Evolutionary conservation across 2,888 invertebrate species (phyloP), one percentile per base, ranked within the genome.

Genomic region (Ochlodes sylvanus): DNA sequence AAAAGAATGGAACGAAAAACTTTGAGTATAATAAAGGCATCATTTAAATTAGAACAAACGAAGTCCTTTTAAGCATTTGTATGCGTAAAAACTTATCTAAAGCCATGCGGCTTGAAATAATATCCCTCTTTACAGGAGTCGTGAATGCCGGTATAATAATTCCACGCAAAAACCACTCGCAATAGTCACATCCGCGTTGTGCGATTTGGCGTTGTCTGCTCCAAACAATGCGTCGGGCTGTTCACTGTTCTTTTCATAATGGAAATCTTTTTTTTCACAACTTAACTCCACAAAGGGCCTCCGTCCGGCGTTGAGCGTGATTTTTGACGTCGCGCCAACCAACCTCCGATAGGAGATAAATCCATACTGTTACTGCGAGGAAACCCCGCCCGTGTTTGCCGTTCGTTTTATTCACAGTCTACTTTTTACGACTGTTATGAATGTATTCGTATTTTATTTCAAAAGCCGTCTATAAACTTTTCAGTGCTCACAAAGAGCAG

Each of bases 321-420:
- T 65, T 70, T 69, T 70, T 68, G 71, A 71, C 47, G 63, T 63
- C 54, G 52, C 52, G 69, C 70, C 73, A 71, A 69, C 66, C 27
- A 55, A 69, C 50, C 32, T 57, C 32, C 66, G 19, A 68, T 73
- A 27, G 65, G 41, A 52, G 58, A 65, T 65, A 65, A 65, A 65
- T 65, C 58, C 65, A 52, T 65, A 58, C 52, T 66, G 58, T 66
- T 42, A 60, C 66, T 66, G 57, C 60, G 66, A 58, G 50, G 52
- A n/a, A 52, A 54, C 58, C 52, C 32, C 54, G 55, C 52, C n/a
- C 32, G 27, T 65, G 60, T 60, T 66, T 34, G 55, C 61, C 19
- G 34, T 55, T 56, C 61, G 55, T 52, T 67, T 60, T 38, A 58
- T 61, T 67, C 57, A 21, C 50, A 54, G 65, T 61, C 44, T 66